Evolutionary conservation across 2,113 vertebrate species (phyloP).

Genomic region (Campylomormyrus numenius): DNA sequence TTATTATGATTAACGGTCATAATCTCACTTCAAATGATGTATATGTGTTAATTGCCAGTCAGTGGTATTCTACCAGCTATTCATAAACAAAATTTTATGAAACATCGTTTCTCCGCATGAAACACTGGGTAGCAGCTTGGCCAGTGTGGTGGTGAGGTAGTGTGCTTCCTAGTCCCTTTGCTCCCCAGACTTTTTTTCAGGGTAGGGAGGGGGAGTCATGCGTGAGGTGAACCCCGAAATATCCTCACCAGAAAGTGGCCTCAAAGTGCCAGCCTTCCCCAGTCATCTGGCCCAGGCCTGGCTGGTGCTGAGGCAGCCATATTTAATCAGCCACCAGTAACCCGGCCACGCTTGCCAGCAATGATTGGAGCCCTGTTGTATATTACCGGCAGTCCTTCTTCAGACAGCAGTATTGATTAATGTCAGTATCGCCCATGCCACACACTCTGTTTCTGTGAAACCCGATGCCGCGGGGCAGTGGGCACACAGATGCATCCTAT

Average conservation of each 20-base stretch:
- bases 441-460: slow-evolving; percentile 35
- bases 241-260: slow-evolving; percentile 34
- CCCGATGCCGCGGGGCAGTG: slow-evolving; percentile 1
- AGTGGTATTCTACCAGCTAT: not conserved
- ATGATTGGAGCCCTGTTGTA: slow-evolving; percentile 41
- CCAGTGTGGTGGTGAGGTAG: not conserved
- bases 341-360: slow-evolving; percentile 39
- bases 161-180: not conserved
- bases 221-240: slow-evolving; percentile 40
- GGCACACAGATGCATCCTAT: not conserved
- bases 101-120: not conserved
- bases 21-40: not conserved
- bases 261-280: slow-evolving; percentile 36
- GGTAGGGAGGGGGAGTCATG: not conserved
- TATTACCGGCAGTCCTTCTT: slow-evolving; percentile 51
- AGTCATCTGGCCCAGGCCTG: slow-evolving; percentile 36
- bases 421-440: slow-evolving; percentile 34
- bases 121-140: not conserved
- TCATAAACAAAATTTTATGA: not conserved
- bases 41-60: not conserved
- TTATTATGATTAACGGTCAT: not conserved
- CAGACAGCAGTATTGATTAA: slow-evolving; percentile 45
- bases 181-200: not conserved
- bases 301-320: slow-evolving; percentile 46
- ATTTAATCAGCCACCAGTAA: slow-evolving; percentile 39